Evolutionary conservation across 2,888 invertebrate species (phyloP).

Genomic region (Dioctria rufipes): DNA sequence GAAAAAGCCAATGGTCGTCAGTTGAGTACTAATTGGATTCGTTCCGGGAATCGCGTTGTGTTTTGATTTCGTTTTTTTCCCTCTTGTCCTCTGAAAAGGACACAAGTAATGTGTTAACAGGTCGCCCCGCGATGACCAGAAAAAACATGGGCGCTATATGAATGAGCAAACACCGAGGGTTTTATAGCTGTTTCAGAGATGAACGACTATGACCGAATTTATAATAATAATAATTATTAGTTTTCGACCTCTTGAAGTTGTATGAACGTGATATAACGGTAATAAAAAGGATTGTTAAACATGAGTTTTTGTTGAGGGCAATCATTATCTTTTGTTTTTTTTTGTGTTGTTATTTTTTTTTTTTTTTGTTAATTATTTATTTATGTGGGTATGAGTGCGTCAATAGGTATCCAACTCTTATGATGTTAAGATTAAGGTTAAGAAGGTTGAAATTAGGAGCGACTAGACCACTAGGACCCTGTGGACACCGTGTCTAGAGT

Average conservation of each 20-base stretch:
- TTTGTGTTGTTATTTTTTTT: no score
- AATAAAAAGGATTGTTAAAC: background rate
- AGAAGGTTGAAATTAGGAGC: no score
- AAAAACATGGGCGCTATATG: background rate
- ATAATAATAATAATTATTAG: background rate
- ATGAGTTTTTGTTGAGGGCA: no score
- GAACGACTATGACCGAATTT: slow-evolving; percentile 19
- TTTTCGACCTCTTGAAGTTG: background rate
- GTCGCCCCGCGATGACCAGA: background rate
- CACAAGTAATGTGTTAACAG: slow-evolving; percentile 32
- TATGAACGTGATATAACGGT: slow-evolving; percentile 15
- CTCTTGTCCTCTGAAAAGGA: background rate
- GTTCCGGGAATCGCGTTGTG: slow-evolving; percentile 38
- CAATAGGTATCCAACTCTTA: no score
- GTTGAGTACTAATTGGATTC: slow-evolving; percentile 36
- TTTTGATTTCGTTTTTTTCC: slow-evolving; percentile 4
- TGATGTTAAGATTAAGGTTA: no score
- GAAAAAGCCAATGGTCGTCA: background rate
- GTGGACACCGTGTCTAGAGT: no score
- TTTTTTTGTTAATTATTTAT: no score
- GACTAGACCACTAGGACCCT: no score
- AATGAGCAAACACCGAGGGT: background rate
- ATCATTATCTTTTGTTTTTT: no score
- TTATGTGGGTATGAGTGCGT: no score
- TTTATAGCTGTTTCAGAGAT: background rate